phyloP scores from a whole-genome alignment of 2,888 invertebrate genomes.

The Stramonita haemastoma region DNA sequence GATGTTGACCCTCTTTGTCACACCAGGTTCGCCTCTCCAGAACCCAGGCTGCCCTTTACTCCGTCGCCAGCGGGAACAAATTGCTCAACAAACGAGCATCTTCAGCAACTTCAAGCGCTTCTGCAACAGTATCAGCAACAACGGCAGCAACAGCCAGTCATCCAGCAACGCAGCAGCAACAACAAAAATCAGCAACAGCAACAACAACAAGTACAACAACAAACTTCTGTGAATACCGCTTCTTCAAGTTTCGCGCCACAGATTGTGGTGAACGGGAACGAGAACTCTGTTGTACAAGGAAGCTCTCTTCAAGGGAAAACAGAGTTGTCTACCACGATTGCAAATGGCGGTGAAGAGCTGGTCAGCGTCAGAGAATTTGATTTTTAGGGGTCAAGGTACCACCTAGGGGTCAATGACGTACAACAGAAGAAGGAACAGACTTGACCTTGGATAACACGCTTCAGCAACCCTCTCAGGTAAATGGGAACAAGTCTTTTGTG shows the following conservation, averaged over 20 bases:
- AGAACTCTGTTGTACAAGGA: not conserved
- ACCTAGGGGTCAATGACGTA: not conserved
- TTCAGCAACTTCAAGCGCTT: not conserved
- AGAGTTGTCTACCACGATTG: too few species aligned
- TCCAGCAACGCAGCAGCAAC: not conserved
- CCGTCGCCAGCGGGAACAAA: not conserved
- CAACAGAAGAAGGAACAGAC: not conserved
- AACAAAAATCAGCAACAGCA: not conserved
- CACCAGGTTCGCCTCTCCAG: not conserved
- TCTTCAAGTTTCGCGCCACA: not conserved
- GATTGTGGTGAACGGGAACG: not conserved
- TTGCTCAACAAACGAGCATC: not conserved
- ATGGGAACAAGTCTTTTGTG: not conserved
- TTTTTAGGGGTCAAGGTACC: not conserved
- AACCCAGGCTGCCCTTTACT: not conserved
- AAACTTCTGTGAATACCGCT: not conserved
- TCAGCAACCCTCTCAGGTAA: not conserved
- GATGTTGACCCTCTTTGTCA: not conserved
- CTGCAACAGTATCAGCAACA: not conserved
- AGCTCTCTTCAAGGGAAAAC: not conserved
- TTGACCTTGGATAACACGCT: not conserved
- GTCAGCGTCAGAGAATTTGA: too few species aligned
- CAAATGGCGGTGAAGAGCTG: too few species aligned
- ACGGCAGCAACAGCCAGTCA: not conserved
- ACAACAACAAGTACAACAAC: not conserved